Percentiles rank a stretch among this genome's conserved stretches.
phyloP scores from a whole-genome alignment of 2,888 invertebrate genomes.

The Trissonchulus latispiculum region DNA sequence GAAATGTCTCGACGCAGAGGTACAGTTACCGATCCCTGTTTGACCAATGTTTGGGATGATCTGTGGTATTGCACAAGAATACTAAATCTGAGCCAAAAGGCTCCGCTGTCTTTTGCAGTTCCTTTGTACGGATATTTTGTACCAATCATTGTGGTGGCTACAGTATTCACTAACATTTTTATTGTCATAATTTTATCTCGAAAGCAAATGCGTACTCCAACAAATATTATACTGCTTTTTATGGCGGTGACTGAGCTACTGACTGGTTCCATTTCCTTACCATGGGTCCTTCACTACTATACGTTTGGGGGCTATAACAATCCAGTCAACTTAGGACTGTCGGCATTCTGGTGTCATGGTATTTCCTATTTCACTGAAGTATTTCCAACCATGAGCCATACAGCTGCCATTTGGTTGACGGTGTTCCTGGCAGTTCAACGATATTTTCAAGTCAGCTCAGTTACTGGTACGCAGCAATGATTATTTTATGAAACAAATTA shows the following conservation, averaged over 20 bases:
- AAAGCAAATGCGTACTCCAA: neutral
- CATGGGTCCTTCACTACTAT: constrained; percentile 39
- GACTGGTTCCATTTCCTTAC: constrained; percentile 37
- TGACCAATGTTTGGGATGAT: neutral
- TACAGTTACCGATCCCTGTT: too few species aligned
- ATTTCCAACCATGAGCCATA: constrained; percentile 76
- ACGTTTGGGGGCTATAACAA: constrained; percentile 29
- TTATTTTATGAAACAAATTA: too few species aligned
- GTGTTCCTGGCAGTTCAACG: constrained; percentile 77
- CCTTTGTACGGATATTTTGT: constrained; percentile 19
- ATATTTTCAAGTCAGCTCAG: constrained; percentile 70
- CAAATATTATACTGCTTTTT: constrained; percentile 36
- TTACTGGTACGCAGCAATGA: too few species aligned
- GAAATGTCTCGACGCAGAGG: too few species aligned
- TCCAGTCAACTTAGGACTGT: neutral
- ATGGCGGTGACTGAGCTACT: constrained; percentile 39
- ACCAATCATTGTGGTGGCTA: constrained; percentile 6
- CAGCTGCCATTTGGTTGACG: constrained; percentile 85
- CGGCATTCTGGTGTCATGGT: constrained; percentile 36
- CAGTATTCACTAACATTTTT: constrained; percentile 18
- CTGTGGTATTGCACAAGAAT: neutral
- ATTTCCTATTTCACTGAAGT: constrained; percentile 50
- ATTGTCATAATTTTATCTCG: constrained; percentile 11
- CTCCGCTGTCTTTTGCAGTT: constrained; percentile 5
- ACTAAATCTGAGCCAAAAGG: neutral